Evolutionary conservation across 2,797 vertebrate species (phyloP).

Genomic region (Acipenser ruthenus): DNA sequence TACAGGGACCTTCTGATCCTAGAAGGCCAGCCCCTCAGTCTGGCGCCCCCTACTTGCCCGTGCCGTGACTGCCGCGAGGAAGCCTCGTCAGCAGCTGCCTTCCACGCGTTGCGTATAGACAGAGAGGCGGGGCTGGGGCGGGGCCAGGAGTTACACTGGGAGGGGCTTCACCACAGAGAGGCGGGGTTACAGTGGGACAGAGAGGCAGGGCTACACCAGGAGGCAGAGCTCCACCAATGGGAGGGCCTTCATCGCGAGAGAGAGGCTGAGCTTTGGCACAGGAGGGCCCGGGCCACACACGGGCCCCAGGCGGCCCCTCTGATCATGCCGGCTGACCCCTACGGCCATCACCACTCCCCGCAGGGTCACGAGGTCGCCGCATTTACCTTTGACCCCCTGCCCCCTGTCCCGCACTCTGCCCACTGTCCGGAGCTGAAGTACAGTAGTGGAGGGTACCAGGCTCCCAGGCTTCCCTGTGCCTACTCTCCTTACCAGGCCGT

Average conservation of each 20-base stretch:
- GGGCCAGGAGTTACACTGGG: constrained; percentile 45
- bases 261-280: constrained; percentile 65
- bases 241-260: constrained; percentile 43
- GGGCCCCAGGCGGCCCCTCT: constrained; percentile 32
- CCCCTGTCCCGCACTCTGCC: constrained; percentile 20
- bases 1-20: constrained; percentile 71
- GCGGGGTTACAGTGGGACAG: constrained; percentile 43
- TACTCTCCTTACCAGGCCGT: constrained; percentile 69
- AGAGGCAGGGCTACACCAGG: constrained; percentile 58
- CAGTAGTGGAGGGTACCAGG: constrained; percentile 64
- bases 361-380: constrained; percentile 54
- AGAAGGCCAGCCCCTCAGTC: constrained; percentile 36
- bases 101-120: constrained; percentile 63
- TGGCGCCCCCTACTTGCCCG: constrained; percentile 53
- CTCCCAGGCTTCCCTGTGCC: constrained; percentile 56
- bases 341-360: constrained; percentile 53
- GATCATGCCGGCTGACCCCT: constrained; percentile 42
- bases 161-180: constrained; percentile 32
- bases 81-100: constrained; percentile 35
- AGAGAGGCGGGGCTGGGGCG: constrained; percentile 41
- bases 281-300: constrained; percentile 42
- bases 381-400: constrained; percentile 63
- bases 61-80: constrained; percentile 69
- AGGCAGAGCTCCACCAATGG: constrained; percentile 57
- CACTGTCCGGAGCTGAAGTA: constrained; percentile 65